Base-by-base conservation (phyloP, 1,140 invertebrate species). In the Rhagoletis pomonella region DNA sequence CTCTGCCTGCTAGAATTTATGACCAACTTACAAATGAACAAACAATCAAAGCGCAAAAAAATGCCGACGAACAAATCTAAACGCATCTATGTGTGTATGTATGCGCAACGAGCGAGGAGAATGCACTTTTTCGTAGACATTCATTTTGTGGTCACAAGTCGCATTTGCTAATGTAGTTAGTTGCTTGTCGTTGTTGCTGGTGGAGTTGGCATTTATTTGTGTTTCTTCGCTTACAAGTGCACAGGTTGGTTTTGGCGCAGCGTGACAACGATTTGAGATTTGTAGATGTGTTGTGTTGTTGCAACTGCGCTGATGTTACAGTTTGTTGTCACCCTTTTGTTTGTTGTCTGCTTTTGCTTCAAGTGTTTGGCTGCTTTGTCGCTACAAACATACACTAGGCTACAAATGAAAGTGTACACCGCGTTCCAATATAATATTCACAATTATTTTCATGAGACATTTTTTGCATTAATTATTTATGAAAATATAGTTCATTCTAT, bases 1-100 rank as follows among this genome's bases (percentile, higher is more conserved):
- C 29, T 29, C 29, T 81, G 73, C 73, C 55, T 81, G 73, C 73
- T 55, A 81, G 50, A 81, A 81, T 81, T 81, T 81, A 81, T 81
- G 44, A 42, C 73, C 73, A 81, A 81, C 73, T 81, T 47, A 55
- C 44, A 58, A 81, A 4, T n/a, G 73, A 81, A 81, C 73, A 81
- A 81, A 81, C 39, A 81, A 55, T 29, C 42, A 29, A 55, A 81
- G 17, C 17, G 44, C 44, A 81, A 55, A 55, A 81, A 14, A 9
- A 62, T 29, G 60, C 60, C 60, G 12, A 62, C 12, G 4, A 62
- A 62, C 60, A 62, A 17, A 62, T 4, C 12, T 7, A 4, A 9
- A 62, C 17, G n/a, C 12, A 62, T 62, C 9, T 4, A 29, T 29
- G 29, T 29, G 29, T 29, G 29, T 29, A n/a, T n/a, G n/a, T n/a